Conservation (phyloP, 2,888 invertebrate genomes). For the Melinopterus prodromus region DNA sequence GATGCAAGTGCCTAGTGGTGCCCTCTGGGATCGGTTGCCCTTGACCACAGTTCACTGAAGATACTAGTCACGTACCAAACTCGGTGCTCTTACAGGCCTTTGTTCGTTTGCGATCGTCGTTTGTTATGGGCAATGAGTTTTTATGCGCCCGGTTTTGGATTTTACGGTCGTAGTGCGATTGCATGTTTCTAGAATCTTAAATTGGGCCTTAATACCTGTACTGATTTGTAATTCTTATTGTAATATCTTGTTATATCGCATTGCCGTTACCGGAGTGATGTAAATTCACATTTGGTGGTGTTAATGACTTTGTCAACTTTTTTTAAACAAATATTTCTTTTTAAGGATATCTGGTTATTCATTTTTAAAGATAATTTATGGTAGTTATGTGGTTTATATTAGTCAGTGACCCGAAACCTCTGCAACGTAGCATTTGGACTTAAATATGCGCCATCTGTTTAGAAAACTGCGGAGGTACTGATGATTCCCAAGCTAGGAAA, state of each 20-base stretch:
- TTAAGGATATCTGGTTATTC: too few species aligned
- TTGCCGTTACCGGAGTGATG: background rate
- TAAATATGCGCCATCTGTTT: too few species aligned
- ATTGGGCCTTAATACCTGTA: background rate
- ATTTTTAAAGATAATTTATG: too few species aligned
- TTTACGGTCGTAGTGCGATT: background rate
- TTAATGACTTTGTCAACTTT: too few species aligned
- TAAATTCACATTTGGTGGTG: background rate
- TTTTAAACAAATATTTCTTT: too few species aligned
- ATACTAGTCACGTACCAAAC: background rate
- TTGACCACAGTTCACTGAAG: constrained; percentile 4
- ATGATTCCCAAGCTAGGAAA: too few species aligned
- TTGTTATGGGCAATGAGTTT: constrained; percentile 4
- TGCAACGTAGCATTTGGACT: too few species aligned
- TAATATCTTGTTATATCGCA: background rate
- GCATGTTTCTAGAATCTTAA: background rate
- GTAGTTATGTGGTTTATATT: too few species aligned
- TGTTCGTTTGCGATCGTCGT: background rate
- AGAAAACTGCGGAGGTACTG: too few species aligned
- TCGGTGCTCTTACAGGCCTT: background rate
- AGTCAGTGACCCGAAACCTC: too few species aligned
- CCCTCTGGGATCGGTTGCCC: background rate
- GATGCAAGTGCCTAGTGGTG: background rate
- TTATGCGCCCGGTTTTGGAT: background rate
- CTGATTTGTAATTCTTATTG: background rate